Percentiles rank a stretch among this genome's conserved stretches.
Evolutionary conservation across 2,888 invertebrate species (phyloP).

Genomic region (Acrobeloides nanus): DNA sequence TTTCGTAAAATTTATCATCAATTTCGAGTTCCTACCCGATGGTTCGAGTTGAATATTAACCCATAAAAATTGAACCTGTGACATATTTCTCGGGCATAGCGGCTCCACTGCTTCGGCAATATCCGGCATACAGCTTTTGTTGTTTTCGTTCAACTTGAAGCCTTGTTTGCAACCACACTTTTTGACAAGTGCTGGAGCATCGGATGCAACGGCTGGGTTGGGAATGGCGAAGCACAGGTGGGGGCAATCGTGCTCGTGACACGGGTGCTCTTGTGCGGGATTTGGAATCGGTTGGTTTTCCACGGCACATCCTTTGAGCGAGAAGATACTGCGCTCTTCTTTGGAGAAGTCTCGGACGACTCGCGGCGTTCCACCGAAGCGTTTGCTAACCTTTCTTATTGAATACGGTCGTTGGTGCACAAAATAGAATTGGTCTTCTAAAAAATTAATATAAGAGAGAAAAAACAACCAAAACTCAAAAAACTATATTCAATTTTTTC

Average conservation of each 20-base stretch:
- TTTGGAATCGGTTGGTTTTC: slow-evolving; percentile 49
- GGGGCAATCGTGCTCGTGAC: slow-evolving; percentile 76
- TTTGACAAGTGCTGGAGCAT: slow-evolving; percentile 24
- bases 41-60: too few relatives aligned
- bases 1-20: too few relatives aligned
- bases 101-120: slow-evolving; percentile 31
- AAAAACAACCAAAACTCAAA: too few relatives aligned
- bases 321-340: slow-evolving; percentile 45
- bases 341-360: slow-evolving; percentile 42
- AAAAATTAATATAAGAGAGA: too few relatives aligned
- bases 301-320: slow-evolving; percentile 44
- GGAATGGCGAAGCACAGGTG: slow-evolving; percentile 74
- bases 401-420: slow-evolving; percentile 94
- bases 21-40: too few relatives aligned
- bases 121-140: slow-evolving; percentile 38
- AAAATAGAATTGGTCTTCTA: slow-evolving; percentile 88
- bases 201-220: slow-evolving; percentile 5
- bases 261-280: slow-evolving; percentile 40
- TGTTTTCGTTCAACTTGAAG: slow-evolving; percentile 47
- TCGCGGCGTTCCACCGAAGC: slow-evolving; percentile 63
- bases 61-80: slow-evolving; percentile 66
- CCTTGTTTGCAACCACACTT: slow-evolving; percentile 49
- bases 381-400: slow-evolving; percentile 74
- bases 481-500: too few relatives aligned
- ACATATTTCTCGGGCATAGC: slow-evolving; percentile 42